Conservation (phyloP, 2,888 invertebrate genomes). For the Thymelicus lineola region DNA sequence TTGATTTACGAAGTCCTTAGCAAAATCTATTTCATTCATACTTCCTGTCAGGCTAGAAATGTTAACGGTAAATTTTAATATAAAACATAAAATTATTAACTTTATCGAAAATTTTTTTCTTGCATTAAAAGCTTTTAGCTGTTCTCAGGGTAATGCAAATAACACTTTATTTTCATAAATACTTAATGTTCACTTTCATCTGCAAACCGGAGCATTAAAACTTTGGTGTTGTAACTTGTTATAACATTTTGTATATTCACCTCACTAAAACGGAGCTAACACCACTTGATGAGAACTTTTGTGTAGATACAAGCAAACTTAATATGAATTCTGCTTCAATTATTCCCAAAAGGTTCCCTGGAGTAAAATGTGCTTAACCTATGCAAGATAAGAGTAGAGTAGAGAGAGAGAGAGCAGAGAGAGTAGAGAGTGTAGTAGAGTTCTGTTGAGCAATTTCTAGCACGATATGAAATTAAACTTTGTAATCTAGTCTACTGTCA, state of each 20-base stretch:
- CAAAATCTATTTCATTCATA: too few species aligned
- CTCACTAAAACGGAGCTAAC: neutral
- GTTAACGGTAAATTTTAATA: neutral
- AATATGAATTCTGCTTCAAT: neutral
- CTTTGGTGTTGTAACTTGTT: neutral
- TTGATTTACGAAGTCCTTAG: too few species aligned
- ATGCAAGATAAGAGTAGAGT: neutral
- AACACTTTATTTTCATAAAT: slow-evolving; percentile 30
- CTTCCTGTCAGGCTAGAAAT: too few species aligned
- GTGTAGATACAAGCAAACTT: slow-evolving; percentile 2
- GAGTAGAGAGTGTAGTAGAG: too few species aligned
- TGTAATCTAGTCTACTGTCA: too few species aligned
- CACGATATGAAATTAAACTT: too few species aligned
- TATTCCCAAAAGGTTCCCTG: neutral
- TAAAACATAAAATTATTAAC: neutral
- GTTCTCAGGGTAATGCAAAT: slow-evolving; percentile 12
- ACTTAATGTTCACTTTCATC: slow-evolving; percentile 19
- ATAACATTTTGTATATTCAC: slow-evolving; percentile 1
- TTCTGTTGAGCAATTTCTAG: too few species aligned
- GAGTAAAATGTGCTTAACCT: neutral
- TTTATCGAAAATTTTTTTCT: neutral
- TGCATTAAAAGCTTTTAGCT: slow-evolving; percentile 20
- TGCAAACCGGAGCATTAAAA: neutral
- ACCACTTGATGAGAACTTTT: slow-evolving; percentile 1
- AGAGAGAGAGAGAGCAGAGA: too few species aligned